Percentiles rank a stretch among this genome's conserved stretches.
These are phyloP conservation scores for Eristalinus sepulchralis DNA, from an alignment of 2,888 invertebrate genomes.

Conservation along the genomic window DNA sequence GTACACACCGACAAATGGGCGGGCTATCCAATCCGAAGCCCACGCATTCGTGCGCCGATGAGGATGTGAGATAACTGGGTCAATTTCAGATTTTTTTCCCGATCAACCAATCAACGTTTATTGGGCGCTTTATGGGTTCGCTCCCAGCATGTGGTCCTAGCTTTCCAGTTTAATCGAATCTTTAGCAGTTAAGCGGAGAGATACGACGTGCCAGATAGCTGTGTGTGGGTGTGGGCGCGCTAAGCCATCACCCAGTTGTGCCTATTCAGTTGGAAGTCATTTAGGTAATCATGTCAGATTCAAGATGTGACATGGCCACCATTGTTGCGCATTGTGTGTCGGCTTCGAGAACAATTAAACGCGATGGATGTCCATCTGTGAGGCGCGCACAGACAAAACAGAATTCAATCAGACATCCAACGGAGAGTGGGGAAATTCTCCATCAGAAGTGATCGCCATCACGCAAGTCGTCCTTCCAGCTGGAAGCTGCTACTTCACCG, in stretches of 20 bases:
- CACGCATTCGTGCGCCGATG: conserved; percentile 47
- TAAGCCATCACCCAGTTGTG: background rate
- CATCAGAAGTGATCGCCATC: background rate
- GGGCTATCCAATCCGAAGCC: conserved; percentile 26
- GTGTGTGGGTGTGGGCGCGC: background rate
- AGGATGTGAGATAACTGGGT: conserved; percentile 56
- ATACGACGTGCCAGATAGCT: conserved; percentile 39
- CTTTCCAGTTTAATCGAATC: conserved; percentile 42
- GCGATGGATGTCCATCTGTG: conserved; percentile 53
- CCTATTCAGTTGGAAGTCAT: conserved; percentile 31
- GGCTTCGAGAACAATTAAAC: conserved; percentile 55
- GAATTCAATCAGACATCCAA: conserved; percentile 53
- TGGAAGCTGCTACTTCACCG: conserved; percentile 17
- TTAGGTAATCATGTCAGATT: conserved; percentile 39
- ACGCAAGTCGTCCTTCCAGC: conserved; percentile 21
- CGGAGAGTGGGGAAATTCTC: conserved; percentile 21
- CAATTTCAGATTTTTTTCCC: conserved; percentile 26
- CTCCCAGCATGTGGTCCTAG: conserved; percentile 29
- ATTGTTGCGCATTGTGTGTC: conserved; percentile 1
- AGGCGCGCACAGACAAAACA: conserved; percentile 16
- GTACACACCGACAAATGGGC: conserved; percentile 21
- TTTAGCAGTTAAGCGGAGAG: conserved; percentile 23
- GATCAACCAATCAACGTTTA: conserved; percentile 36
- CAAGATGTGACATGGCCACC: conserved; percentile 36
- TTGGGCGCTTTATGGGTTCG: conserved; percentile 52